phyloP scores from a whole-genome alignment of 2,113 vertebrate species.

The Chloropsis cyanopogon region DNA sequence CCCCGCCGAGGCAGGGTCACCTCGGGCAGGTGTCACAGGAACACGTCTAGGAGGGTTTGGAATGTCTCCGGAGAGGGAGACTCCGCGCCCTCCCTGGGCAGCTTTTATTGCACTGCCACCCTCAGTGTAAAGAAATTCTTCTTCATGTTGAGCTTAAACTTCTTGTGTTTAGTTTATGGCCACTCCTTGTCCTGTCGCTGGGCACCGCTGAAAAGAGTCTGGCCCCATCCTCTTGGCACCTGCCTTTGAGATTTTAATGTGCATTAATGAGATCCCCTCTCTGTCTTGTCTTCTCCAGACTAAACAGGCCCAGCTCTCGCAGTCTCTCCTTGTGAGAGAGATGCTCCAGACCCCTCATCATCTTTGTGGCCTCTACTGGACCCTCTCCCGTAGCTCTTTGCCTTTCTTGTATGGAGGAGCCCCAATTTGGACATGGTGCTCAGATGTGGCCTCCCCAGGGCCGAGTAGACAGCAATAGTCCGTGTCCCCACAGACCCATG shows the following conservation, averaged over 20 bases:
- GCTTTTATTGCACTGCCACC: not conserved
- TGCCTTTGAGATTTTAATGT: not conserved
- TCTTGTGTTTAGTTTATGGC: not conserved
- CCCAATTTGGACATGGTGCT: not conserved
- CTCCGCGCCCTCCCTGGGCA: not conserved
- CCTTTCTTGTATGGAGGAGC: not conserved
- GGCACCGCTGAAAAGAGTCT: too few species aligned
- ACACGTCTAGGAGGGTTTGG: not conserved
- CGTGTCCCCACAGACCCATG: not conserved
- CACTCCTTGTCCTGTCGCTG: not conserved
- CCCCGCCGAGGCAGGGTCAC: not conserved
- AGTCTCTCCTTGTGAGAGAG: not conserved
- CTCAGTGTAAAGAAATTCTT: not conserved
- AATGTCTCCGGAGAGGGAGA: not conserved
- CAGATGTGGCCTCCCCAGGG: not conserved
- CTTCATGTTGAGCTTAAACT: not conserved
- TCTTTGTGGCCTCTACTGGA: not conserved
- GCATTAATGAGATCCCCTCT: not conserved
- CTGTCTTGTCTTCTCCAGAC: not conserved
- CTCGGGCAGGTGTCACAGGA: not conserved
- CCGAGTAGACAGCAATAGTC: accelerated
- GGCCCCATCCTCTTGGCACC: not conserved
- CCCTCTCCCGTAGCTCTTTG: not conserved
- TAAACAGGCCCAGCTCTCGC: accelerated
- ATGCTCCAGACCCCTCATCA: not conserved